These are phyloP conservation scores for Echeneis naucrates DNA, from an alignment of 2,797 vertebrate genomes.

Conservation along the genomic window DNA sequence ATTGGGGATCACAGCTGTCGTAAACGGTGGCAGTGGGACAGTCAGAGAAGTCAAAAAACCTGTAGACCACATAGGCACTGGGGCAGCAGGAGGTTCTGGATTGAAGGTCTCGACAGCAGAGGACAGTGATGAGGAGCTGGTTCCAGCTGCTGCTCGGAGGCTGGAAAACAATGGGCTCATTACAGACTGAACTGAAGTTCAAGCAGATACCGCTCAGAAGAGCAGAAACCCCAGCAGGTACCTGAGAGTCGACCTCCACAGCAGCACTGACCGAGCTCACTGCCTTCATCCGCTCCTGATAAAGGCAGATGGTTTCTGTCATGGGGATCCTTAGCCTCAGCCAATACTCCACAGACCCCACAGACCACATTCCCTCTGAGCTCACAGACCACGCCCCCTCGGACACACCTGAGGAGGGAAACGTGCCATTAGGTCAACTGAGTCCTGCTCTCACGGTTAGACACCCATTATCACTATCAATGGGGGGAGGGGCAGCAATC, in stretches of 20 bases:
- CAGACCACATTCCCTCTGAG: slow-evolving; percentile 23
- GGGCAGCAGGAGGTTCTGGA: slow-evolving; percentile 74
- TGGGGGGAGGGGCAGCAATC: no score
- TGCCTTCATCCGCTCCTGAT: slow-evolving; percentile 86
- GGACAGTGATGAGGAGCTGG: slow-evolving; percentile 86
- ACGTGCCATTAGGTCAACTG: background rate
- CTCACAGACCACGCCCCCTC: slow-evolving; percentile 54
- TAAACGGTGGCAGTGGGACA: slow-evolving; percentile 86
- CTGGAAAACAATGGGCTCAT: slow-evolving; percentile 4
- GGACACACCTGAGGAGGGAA: slow-evolving; percentile 52
- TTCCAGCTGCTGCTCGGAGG: slow-evolving; percentile 79
- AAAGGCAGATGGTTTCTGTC: slow-evolving; percentile 86
- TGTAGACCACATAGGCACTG: slow-evolving; percentile 91
- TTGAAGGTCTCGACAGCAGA: slow-evolving; percentile 83
- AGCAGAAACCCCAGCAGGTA: slow-evolving; percentile 2
- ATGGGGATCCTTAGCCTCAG: slow-evolving; percentile 88
- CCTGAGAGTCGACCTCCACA: slow-evolving; percentile 47
- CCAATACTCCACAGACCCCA: slow-evolving; percentile 88
- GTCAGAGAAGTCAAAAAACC: slow-evolving; percentile 89
- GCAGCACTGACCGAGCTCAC: slow-evolving; percentile 73
- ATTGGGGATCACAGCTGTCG: slow-evolving; percentile 83
- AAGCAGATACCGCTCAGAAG: no score
- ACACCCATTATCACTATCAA: no score
- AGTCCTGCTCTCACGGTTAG: no score
- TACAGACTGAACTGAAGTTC: no score